phyloP scores from a whole-genome alignment of 2,888 invertebrate genomes.

The Auanema sp. region DNA sequence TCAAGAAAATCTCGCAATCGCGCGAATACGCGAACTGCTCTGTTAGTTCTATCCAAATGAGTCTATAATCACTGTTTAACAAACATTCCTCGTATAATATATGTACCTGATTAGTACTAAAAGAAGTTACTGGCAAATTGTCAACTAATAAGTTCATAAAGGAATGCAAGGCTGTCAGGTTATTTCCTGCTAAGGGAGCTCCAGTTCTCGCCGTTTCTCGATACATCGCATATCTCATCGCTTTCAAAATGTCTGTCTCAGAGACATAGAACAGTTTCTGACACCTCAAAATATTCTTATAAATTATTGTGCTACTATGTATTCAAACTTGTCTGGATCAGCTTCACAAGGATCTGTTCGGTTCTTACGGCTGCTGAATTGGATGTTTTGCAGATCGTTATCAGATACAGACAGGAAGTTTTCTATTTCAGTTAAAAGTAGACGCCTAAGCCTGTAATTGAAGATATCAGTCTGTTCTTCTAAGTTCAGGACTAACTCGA shows the following conservation, averaged over 20 bases:
- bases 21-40: conserved; percentile 44
- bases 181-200: conserved; percentile 48
- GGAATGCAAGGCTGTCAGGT: conserved; percentile 56
- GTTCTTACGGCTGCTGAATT: conserved; percentile 42
- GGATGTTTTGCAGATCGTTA: conserved; percentile 29
- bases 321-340: conserved; percentile 42
- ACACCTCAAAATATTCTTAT: conserved; percentile 39
- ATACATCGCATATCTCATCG: conserved; percentile 50
- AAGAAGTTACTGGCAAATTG: conserved; percentile 42
- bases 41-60: conserved; percentile 37
- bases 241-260: conserved; percentile 62
- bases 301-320: background rate
- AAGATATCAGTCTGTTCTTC: background rate
- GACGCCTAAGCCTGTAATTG: conserved; percentile 52
- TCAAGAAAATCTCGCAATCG: conserved; percentile 53
- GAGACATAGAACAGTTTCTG: conserved; percentile 54
- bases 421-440: conserved; percentile 55
- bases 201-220: conserved; percentile 46
- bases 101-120: conserved; percentile 18
- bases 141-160: conserved; percentile 57
- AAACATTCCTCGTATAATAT: too few relatives aligned
- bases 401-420: conserved; percentile 36
- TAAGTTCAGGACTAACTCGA: conserved; percentile 44
- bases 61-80: conserved; percentile 33
- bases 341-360: conserved; percentile 36